These are phyloP conservation scores for Geophilus truncorum DNA, from an alignment of 2,888 invertebrate species.

Conservation along the genomic window DNA sequence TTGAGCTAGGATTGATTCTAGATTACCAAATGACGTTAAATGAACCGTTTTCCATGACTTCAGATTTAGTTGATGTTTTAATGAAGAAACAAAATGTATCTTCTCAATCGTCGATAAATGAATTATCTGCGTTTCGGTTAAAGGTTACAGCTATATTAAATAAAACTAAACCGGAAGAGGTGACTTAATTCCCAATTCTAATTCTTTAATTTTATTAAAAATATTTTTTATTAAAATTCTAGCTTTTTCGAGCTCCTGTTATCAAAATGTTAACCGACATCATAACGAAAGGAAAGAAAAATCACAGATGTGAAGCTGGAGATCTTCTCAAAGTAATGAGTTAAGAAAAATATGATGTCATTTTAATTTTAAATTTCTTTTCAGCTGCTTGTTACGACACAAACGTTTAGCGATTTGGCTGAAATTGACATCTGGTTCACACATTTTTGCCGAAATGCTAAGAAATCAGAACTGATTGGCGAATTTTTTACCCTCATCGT, in stretches of 20 bases:
- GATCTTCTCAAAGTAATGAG: background rate
- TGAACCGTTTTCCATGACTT: background rate
- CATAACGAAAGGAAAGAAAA: no score
- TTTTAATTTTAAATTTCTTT: background rate
- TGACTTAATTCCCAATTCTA: background rate
- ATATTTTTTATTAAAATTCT: background rate
- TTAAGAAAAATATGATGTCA: background rate
- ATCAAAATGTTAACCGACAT: no score
- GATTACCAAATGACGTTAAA: background rate
- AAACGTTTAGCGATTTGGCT: background rate
- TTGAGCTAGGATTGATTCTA: background rate
- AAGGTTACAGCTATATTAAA: background rate
- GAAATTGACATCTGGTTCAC: background rate
- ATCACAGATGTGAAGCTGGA: background rate
- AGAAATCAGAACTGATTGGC: background rate
- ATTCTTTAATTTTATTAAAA: background rate
- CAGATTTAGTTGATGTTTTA: background rate
- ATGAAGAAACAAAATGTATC: background rate
- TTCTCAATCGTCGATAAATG: background rate
- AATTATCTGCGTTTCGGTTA: background rate
- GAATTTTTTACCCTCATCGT: background rate
- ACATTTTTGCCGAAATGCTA: background rate
- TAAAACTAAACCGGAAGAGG: background rate
- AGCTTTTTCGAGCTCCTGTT: background rate
- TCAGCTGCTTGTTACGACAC: background rate